Percentiles rank a stretch among this genome's conserved stretches.
Conservation (phyloP, 2,113 vertebrate species). For the Psilopogon haemacephalus region DNA sequence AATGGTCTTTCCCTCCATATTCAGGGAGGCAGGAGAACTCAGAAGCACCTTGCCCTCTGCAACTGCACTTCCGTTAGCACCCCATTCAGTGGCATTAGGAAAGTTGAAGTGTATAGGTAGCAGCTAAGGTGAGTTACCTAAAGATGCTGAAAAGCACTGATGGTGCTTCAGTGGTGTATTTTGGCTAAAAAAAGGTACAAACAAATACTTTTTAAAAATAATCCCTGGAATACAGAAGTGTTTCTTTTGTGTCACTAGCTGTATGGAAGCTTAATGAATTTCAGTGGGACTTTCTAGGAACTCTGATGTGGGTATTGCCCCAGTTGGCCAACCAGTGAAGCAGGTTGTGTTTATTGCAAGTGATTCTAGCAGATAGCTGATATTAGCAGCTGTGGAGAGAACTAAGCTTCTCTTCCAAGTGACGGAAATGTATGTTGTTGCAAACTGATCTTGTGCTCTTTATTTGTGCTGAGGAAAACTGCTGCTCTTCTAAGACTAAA, state of each 20-base stretch:
- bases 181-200: not conserved
- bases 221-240: not conserved
- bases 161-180: not conserved
- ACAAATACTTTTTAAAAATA: not conserved
- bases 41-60: not conserved
- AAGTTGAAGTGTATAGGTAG: not conserved
- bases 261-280: not conserved
- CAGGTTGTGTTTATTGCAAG: not conserved
- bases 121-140: not conserved
- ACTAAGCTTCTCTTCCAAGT: not conserved
- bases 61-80: accelerated
- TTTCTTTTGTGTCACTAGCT: not conserved
- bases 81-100: accelerated
- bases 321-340: not conserved
- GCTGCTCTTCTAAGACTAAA: not conserved
- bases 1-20: not conserved
- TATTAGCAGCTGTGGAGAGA: not conserved
- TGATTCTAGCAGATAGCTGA: not conserved
- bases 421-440: not conserved
- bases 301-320: not conserved
- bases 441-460: not conserved
- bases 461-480: not conserved
- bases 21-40: not conserved
- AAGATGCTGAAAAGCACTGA: not conserved
- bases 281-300: not conserved